phyloP scores from a whole-genome alignment of 2,888 invertebrate species.

The Drosophila pseudotalamancana region DNA sequence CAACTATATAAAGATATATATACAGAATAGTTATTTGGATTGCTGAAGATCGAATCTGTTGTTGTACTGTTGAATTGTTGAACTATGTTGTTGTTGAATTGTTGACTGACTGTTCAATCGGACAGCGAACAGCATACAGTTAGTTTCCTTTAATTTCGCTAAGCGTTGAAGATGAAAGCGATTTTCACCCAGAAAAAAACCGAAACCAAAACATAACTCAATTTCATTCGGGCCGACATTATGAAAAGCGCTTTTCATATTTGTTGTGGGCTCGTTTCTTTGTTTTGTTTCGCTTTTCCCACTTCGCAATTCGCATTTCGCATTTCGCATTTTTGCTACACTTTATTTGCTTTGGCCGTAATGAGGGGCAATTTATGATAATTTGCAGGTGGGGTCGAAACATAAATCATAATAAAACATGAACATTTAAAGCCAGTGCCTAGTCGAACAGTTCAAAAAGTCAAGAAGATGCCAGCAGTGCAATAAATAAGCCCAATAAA shows the following conservation, averaged over 20 bases:
- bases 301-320: conserved; percentile 1
- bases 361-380: conserved; percentile 76
- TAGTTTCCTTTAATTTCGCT: conserved; percentile 38
- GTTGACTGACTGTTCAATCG: conserved; percentile 4
- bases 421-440: conserved; percentile 65
- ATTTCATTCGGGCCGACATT: conserved; percentile 17
- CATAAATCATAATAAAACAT: conserved; percentile 73
- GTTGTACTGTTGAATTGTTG: conserved; percentile 13
- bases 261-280: conserved; percentile 63
- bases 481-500: conserved; percentile 26
- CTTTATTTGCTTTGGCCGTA: conserved; percentile 54
- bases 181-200: conserved; percentile 50
- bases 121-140: conserved; percentile 28
- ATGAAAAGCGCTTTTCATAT: conserved; percentile 70
- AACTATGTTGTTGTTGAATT: conserved; percentile 14
- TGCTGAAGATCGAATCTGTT: too few species aligned
- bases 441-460: conserved; percentile 37
- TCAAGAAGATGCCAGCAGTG: conserved; percentile 20
- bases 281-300: conserved; percentile 26
- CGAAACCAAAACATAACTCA: conserved; percentile 24
- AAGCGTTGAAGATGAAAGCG: conserved; percentile 54
- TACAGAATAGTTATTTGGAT: too few species aligned
- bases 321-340: conserved; percentile 18
- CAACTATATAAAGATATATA: too few species aligned
- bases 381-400: conserved; percentile 69